Conservation (phyloP, 2,797 vertebrate species). For the Manis crassicaudata region DNA sequence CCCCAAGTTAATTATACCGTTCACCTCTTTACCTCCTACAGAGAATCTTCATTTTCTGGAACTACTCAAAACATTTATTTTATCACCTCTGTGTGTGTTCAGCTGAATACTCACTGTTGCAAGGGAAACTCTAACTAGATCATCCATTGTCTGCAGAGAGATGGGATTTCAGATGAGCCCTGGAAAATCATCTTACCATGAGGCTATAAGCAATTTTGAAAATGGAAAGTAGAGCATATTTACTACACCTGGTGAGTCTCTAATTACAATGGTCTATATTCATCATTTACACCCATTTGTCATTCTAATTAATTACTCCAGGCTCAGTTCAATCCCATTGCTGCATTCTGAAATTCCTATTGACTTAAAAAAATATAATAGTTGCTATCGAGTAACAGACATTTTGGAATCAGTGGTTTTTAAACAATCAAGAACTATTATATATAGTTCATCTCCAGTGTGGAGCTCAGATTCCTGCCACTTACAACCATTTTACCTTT, state of each 20-base stretch:
- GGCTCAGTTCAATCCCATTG: constrained; percentile 37
- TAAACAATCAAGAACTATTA: not conserved
- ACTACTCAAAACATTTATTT: constrained; percentile 45
- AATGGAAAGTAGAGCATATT: constrained; percentile 61
- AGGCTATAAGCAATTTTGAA: constrained; percentile 60
- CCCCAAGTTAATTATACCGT: constrained; percentile 6
- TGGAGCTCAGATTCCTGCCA: not conserved
- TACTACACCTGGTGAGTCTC: constrained; percentile 70
- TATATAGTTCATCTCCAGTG: not conserved
- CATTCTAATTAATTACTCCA: constrained; percentile 78
- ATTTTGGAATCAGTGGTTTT: constrained; percentile 11
- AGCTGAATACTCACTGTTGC: not conserved
- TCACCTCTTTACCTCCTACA: constrained; percentile 11
- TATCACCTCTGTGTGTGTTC: constrained; percentile 28
- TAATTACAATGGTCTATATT: constrained; percentile 70
- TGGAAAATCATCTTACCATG: constrained; percentile 45
- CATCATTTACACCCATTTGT: constrained; percentile 70
- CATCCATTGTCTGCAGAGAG: constrained; percentile 41
- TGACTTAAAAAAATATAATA: constrained; percentile 53
- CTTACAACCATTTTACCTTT: not conserved
- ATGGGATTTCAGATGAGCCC: constrained; percentile 52
- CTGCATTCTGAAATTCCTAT: constrained; percentile 55
- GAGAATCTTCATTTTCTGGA: constrained; percentile 38
- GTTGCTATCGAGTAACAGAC: not conserved
- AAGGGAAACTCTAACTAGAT: constrained; percentile 56